Evolutionary conservation across 2,888 invertebrate species (phyloP), one percentile per base, ranked within the genome.

Genomic region (Dendrolimus pini): DNA sequence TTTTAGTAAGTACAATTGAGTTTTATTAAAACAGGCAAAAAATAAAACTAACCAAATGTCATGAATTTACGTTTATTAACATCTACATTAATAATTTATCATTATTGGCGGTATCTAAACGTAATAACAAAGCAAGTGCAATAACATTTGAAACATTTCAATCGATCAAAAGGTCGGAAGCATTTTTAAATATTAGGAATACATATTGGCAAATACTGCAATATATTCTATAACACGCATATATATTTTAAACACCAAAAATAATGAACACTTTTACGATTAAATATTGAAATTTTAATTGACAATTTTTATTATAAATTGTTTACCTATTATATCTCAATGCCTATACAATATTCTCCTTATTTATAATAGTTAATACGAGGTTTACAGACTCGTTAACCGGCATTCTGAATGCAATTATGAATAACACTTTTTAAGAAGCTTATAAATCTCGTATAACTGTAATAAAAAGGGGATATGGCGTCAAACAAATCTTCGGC

Each of bases 261-360:
- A 52, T 54, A 57, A 54, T 57, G 52, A 54, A 57, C 42, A 54
- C 41, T 12, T 2, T 47, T 47, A 12, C 47, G 47, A 47, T 47
- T 47, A 47, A 47, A 47, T 47, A 47, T 47, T 47, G 30, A 47
- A 47, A 10, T 47, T 47, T 7, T 47, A 47, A 47, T 47, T 47
- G 47, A 47, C 47, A 47, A 47, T 12, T 3, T 30, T 30, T 30
- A 30, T 30, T 30, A 30, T 30, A 30, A 30, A 30, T 30, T 30
- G 30, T 30, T 30, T 30, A 30, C 30, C 6, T 14, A 14, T 14
- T 14, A 14, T 14, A 14, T 14, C 14, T 14, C 14, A 14, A 14
- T 14, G 14, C 14, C 14, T 30, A 30, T 30, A 30, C 30, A 30
- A 30, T 30, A 30, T 0, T 3, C 30, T 30, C 3, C 30, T 6